Percentiles rank a stretch among this genome's conserved stretches.
Conservation (phyloP, 2,797 vertebrate genomes). For the Onychomys leucogaster region DNA sequence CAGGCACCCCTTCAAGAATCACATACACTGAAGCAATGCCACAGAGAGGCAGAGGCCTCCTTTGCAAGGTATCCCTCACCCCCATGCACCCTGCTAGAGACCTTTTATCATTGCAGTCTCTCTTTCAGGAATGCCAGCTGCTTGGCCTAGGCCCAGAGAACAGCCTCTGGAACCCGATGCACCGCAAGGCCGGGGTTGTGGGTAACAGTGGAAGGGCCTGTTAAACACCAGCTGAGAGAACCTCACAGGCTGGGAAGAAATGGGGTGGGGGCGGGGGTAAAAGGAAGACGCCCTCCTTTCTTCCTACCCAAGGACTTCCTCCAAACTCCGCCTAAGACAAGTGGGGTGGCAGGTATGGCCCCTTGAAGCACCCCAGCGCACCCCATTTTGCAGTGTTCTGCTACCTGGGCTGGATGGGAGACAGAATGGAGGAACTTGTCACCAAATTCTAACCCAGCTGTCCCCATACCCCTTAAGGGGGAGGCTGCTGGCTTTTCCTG, state of each 20-base stretch:
- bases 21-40: background rate
- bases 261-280: background rate
- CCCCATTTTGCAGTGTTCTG: background rate
- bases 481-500: background rate
- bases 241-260: background rate
- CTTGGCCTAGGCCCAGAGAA: background rate
- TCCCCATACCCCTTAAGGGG: background rate
- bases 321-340: background rate
- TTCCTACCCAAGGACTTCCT: background rate
- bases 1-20: background rate
- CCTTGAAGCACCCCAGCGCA: conserved; percentile 56
- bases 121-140: background rate
- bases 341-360: background rate
- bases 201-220: background rate
- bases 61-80: background rate
- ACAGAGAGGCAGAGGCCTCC: background rate
- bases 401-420: background rate
- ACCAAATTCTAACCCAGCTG: background rate
- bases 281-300: background rate
- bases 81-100: background rate
- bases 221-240: background rate
- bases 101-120: background rate
- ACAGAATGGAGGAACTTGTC: background rate
- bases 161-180: background rate
- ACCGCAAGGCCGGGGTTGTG: background rate